Percentiles rank a stretch among this genome's conserved stretches.
These are phyloP conservation scores for Anthoscopus minutus DNA, from an alignment of 2,113 vertebrate genomes.

Conservation along the genomic window DNA sequence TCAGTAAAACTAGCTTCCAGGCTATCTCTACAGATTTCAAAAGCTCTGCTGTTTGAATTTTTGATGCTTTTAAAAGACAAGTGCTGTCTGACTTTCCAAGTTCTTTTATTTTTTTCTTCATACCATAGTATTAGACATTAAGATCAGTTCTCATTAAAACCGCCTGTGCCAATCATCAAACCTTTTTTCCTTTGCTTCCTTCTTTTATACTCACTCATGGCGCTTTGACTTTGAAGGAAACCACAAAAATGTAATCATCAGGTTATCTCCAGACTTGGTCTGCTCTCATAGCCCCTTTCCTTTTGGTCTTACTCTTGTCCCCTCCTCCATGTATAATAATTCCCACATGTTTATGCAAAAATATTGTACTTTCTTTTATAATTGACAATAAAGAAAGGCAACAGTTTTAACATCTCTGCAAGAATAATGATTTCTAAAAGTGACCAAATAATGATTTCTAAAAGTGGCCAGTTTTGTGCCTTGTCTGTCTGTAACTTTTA, in stretches of 20 bases:
- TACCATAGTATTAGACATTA: neutral
- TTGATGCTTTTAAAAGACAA: neutral
- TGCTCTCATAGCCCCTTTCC: slow-evolving; percentile 36
- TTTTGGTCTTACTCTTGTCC: neutral
- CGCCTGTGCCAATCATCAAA: slow-evolving; percentile 18
- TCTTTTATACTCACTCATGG: slow-evolving; percentile 54
- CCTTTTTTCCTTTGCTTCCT: slow-evolving; percentile 30
- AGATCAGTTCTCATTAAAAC: slow-evolving; percentile 37
- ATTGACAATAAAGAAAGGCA: slow-evolving; percentile 5
- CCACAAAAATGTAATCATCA: slow-evolving; percentile 80
- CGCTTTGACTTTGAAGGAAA: slow-evolving; percentile 77
- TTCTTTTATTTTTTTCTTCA: neutral
- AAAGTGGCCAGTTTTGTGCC: neutral
- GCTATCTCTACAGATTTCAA: neutral
- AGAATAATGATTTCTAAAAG: neutral
- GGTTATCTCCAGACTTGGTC: slow-evolving; percentile 77
- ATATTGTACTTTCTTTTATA: neutral
- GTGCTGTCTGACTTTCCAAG: neutral
- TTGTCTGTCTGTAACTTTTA: neutral
- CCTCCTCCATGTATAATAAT: slow-evolving; percentile 61
- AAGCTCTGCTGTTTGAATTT: slow-evolving; percentile 16
- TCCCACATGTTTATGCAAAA: slow-evolving; percentile 71
- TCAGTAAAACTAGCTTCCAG: neutral
- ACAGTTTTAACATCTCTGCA: neutral
- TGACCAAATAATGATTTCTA: neutral